Evolutionary conservation across 2,797 vertebrate species (phyloP).

Genomic region (Hoplostethus atlanticus): DNA sequence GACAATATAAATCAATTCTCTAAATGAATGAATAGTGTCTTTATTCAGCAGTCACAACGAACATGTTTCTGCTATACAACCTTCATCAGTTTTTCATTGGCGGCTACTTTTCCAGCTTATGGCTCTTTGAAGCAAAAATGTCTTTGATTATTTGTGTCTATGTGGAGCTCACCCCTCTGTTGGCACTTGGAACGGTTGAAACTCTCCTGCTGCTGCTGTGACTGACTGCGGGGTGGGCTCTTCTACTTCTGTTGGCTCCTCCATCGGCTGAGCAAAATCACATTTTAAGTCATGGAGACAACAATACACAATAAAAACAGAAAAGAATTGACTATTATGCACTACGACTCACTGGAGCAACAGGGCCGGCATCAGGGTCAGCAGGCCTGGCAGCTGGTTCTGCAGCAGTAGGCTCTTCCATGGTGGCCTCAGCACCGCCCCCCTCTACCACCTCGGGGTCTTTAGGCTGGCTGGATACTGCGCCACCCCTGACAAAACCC

Average conservation of each 20-base stretch:
- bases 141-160: too few species aligned
- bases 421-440: neutral
- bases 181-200: slow-evolving; percentile 29
- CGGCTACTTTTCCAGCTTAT: neutral
- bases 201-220: slow-evolving; percentile 21
- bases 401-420: slow-evolving; percentile 15
- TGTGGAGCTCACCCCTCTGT: slow-evolving; percentile 64
- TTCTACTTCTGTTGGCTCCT: slow-evolving; percentile 37
- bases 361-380: slow-evolving; percentile 25
- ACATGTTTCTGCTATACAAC: neutral
- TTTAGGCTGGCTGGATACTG: slow-evolving; percentile 34
- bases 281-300: neutral
- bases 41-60: neutral
- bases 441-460: slow-evolving; percentile 40
- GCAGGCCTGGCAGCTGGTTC: slow-evolving; percentile 34
- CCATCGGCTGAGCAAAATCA: slow-evolving; percentile 42
- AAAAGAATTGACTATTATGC: neutral
- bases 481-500: slow-evolving; percentile 53
- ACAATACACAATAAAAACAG: slow-evolving; percentile 14
- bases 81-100: neutral
- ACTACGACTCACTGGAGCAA: slow-evolving; percentile 61
- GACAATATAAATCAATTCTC: neutral
- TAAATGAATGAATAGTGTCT: too few species aligned
- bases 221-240: slow-evolving; percentile 28
- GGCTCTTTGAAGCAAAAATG: neutral